phyloP scores from a whole-genome alignment of 2,888 invertebrate genomes.

The Fragum fragum region DNA sequence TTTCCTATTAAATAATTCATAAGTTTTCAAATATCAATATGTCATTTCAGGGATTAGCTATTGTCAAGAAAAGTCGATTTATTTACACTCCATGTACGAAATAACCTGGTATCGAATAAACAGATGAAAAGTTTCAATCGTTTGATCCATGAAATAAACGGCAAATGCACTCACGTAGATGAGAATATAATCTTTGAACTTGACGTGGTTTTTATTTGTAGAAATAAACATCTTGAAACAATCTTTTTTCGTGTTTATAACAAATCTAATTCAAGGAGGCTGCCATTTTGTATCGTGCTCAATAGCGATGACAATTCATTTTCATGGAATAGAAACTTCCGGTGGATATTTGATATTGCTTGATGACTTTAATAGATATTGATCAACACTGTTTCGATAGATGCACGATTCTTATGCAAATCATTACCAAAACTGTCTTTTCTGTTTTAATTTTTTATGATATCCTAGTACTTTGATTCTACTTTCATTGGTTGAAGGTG shows the following conservation, averaged over 20 bases:
- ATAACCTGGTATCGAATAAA: not conserved
- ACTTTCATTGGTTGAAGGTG: not conserved
- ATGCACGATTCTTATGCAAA: too few species aligned
- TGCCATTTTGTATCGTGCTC: conserved; percentile 33
- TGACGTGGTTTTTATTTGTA: conserved; percentile 55
- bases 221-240: conserved; percentile 69
- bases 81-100: too few species aligned
- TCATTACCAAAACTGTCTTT: too few species aligned
- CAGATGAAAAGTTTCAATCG: not conserved
- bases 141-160: not conserved
- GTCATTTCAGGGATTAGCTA: too few species aligned
- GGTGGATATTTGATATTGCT: too few species aligned
- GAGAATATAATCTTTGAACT: conserved; percentile 72
- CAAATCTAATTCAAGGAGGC: conserved; percentile 4
- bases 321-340: too few species aligned
- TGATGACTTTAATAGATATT: too few species aligned
- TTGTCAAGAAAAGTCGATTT: too few species aligned
- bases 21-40: too few species aligned
- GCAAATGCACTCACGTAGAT: conserved; percentile 67
- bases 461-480: conserved; percentile 3
- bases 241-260: not conserved
- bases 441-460: too few species aligned
- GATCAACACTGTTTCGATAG: too few species aligned
- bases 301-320: conserved; percentile 1
- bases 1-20: too few species aligned